Percentiles rank a stretch among this genome's conserved stretches.
These are phyloP conservation scores for Uromys caudimaculatus DNA, from an alignment of 2,797 vertebrate genomes.

Conservation along the genomic window DNA sequence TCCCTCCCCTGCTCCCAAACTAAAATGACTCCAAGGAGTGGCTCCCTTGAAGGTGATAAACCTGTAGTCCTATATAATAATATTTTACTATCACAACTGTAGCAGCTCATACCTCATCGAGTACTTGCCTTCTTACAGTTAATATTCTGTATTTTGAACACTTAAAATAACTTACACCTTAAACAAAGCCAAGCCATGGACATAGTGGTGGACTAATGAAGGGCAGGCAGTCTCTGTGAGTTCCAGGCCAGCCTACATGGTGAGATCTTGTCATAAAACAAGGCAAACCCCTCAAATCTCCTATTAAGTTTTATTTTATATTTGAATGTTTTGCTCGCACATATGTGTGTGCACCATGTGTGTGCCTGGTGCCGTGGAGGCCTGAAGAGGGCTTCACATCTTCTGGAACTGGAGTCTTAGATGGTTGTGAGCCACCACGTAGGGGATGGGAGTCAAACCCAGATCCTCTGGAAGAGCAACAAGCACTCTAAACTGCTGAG, in stretches of 20 bases:
- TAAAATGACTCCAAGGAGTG: background rate
- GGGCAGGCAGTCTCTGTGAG: background rate
- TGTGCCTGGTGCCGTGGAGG: background rate
- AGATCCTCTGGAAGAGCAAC: background rate
- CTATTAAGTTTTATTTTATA: background rate
- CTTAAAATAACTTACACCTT: background rate
- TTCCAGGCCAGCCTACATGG: background rate
- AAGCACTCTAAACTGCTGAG: background rate
- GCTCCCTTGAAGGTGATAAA: background rate
- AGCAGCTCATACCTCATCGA: background rate
- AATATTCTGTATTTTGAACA: background rate
- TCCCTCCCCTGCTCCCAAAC: background rate
- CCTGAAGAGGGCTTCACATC: background rate
- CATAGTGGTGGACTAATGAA: background rate
- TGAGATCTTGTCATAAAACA: background rate
- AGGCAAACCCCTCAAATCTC: background rate
- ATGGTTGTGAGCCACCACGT: background rate
- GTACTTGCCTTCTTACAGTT: background rate
- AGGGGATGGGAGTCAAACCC: background rate
- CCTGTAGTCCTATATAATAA: background rate
- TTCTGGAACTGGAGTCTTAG: background rate
- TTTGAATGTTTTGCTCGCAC: background rate
- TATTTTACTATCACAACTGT: background rate
- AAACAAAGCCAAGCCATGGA: too few species aligned
- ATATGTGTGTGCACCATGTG: background rate